Conservation (phyloP, 1,140 invertebrate genomes). For the Drosophila malerkotliana region DNA sequence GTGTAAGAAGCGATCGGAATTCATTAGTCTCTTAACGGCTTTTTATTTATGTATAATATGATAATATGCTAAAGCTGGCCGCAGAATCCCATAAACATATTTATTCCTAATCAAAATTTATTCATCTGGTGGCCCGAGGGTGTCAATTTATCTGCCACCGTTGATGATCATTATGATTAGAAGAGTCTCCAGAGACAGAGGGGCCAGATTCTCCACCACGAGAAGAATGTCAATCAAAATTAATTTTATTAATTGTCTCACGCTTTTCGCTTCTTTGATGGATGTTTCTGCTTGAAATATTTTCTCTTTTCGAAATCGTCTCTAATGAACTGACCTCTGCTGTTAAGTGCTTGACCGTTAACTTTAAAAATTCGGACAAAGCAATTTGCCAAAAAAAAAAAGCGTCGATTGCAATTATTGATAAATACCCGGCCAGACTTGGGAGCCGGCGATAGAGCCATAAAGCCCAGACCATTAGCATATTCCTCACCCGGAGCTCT, state of each 20-base stretch:
- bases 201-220: constrained; percentile 31
- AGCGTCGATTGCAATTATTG: constrained; percentile 45
- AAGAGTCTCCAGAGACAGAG: constrained; percentile 16
- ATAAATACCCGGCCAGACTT: constrained; percentile 20
- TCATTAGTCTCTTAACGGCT: constrained; percentile 74
- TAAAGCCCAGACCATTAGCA: constrained; percentile 20
- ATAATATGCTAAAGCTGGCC: constrained; percentile 24
- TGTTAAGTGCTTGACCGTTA: constrained; percentile 36
- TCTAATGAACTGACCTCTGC: constrained; percentile 37
- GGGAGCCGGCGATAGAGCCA: constrained; percentile 27
- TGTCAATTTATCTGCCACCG: constrained; percentile 75
- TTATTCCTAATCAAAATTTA: constrained; percentile 64
- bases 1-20: constrained; percentile 64
- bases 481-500: constrained; percentile 16
- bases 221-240: constrained; percentile 71
- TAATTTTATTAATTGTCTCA: constrained; percentile 65
- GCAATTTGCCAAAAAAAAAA: constrained; percentile 36
- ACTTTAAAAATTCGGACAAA: constrained; percentile 24
- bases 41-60: constrained; percentile 44
- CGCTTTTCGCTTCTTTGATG: constrained; percentile 35
- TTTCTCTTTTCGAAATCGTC: not conserved
- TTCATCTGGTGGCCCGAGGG: constrained; percentile 59
- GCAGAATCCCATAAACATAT: constrained; percentile 32
- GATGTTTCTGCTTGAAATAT: constrained; percentile 15
- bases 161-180: constrained; percentile 46